Percentiles rank a stretch among this genome's conserved stretches.
Evolutionary conservation across 2,797 vertebrate genomes (phyloP).

Genomic region (Enteromius argenteus): DNA sequence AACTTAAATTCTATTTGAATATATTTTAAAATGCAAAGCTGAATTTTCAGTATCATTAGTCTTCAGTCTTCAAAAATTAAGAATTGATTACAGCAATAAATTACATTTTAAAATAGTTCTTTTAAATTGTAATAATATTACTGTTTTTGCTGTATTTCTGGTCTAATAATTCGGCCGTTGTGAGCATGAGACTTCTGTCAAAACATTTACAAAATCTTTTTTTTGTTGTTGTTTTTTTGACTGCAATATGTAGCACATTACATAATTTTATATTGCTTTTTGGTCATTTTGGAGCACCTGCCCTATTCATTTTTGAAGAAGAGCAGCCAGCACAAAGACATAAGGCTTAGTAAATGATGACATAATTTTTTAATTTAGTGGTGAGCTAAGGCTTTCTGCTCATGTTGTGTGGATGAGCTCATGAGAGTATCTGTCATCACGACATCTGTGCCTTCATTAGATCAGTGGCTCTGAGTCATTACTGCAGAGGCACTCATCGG

Average conservation of each 20-base stretch:
- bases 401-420: not conserved
- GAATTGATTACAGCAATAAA: too few relatives aligned
- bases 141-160: not conserved
- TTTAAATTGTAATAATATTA: constrained; percentile 2
- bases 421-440: not conserved
- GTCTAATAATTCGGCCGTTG: not conserved
- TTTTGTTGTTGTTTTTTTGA: not conserved
- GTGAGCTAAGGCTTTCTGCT: not conserved
- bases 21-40: too few relatives aligned
- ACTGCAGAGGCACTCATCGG: not conserved
- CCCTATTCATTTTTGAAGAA: not conserved
- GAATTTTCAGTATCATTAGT: not conserved
- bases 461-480: not conserved
- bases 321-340: not conserved
- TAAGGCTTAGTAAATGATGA: not conserved
- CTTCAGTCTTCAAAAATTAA: not conserved
- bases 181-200: not conserved
- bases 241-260: not conserved
- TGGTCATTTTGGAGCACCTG: not conserved
- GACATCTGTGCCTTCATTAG: constrained; percentile 14
- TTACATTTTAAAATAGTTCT: not conserved
- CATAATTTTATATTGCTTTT: not conserved
- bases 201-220: not conserved
- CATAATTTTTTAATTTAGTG: not conserved
- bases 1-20: not conserved